phyloP scores from a whole-genome alignment of 2,797 vertebrate species.

The Sparus aurata region DNA sequence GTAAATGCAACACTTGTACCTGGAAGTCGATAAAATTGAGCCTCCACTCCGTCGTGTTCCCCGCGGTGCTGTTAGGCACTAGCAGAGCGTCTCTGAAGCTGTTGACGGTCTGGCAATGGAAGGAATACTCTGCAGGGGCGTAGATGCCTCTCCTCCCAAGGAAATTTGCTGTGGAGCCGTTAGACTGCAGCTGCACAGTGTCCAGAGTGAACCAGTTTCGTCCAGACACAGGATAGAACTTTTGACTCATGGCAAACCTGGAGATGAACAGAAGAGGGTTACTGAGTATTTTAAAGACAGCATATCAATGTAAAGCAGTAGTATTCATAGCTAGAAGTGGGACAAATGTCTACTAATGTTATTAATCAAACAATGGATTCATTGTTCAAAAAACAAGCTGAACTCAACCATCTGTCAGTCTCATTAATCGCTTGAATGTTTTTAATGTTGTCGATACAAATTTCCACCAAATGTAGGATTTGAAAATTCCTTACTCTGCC shows the following conservation, averaged over 20 bases:
- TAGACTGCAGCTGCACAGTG: conserved; percentile 77
- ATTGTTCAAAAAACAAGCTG: not conserved
- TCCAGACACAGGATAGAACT: conserved; percentile 86
- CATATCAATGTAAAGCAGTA: not conserved
- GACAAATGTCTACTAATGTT: not conserved
- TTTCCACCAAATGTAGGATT: not conserved
- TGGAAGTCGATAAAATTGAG: conserved; percentile 90
- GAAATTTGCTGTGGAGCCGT: conserved; percentile 61
- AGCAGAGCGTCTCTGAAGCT: conserved; percentile 78
- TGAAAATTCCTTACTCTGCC: not conserved
- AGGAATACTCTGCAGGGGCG: conserved; percentile 90
- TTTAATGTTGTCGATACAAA: no score
- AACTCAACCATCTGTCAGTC: no score
- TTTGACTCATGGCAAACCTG: conserved; percentile 85
- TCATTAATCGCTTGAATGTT: no score
- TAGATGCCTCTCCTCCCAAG: conserved; percentile 80
- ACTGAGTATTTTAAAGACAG: not conserved
- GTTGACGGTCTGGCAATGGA: conserved; percentile 86
- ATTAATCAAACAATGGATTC: not conserved
- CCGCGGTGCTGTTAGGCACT: conserved; percentile 21
- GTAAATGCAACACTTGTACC: conserved; percentile 75
- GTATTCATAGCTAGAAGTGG: not conserved
- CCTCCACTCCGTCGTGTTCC: conserved; percentile 71
- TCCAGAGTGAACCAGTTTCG: conserved; percentile 88
- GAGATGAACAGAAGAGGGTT: conserved; percentile 6